Evolutionary conservation across 2,888 invertebrate species (phyloP), one percentile per base, ranked within the genome.

Genomic region (Lysandra bellargus): DNA sequence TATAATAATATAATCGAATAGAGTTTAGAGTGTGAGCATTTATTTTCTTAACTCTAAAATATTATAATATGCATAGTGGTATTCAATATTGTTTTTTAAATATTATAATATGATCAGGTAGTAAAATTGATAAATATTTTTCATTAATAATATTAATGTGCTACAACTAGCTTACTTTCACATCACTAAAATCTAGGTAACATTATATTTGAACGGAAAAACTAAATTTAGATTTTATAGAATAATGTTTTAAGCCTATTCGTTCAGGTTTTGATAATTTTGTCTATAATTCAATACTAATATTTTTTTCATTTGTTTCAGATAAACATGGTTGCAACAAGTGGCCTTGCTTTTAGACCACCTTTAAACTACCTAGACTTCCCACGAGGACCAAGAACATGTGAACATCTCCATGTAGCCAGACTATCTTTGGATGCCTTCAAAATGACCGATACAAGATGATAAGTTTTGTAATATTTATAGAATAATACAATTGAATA

Each of bases 381-480:
- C 80, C 81, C 81, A 73, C 81, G 82, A 80, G 82, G 83, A 81
- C 83, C 83, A 81, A 86, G 83, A 87, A 82, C 85, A 90, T 89
- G 87, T 86, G 83, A 87, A 84, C 81, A 82, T 80, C 78, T 80
- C 79, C 81, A 82, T 80, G 79, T 82, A 81, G 82, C 82, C 80
- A 81, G 83, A 80, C 83, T 85, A 91, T 83, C 84, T 83, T 84
- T 84, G 83, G 86, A 88, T 88, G 93, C 92, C 93, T 93, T 93
- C 89, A 87, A 87, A 84, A 89, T 86, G 85, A 90, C 83, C 84
- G 88, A 90, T 83, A 84, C 89, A 83, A 92, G 91, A 92, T 92
- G 90, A 93, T 81, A 81, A 74, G 78, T 64, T 81, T 81, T 83
- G 78, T 86, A 82, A 86, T 89, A 88, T 90, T 87, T 86, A 80